Evolutionary conservation across 2,113 vertebrate species (phyloP).

Genomic region (Alligator sinensis): DNA sequence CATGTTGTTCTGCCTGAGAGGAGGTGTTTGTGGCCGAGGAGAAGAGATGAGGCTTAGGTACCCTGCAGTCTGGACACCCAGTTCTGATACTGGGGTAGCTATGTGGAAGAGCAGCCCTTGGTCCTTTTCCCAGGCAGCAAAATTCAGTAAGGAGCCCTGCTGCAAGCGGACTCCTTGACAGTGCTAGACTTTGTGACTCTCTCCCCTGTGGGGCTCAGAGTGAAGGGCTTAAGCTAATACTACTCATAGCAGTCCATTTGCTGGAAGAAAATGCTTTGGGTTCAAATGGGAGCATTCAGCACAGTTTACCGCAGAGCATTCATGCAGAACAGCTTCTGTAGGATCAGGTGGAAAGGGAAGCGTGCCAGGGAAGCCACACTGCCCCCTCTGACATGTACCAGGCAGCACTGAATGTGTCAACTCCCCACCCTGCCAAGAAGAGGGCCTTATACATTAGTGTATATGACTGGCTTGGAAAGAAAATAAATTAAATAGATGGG

Average conservation of each 20-base stretch:
- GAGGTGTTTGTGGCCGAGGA: background rate
- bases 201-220: background rate
- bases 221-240: background rate
- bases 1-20: background rate
- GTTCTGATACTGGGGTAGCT: background rate
- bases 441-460: background rate
- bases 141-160: background rate
- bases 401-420: background rate
- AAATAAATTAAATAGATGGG: background rate
- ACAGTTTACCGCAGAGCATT: background rate
- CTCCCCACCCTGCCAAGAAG: background rate
- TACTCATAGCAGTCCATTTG: background rate
- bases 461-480: background rate
- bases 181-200: background rate
- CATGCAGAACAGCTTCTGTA: background rate
- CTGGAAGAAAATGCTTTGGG: background rate
- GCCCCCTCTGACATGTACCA: background rate
- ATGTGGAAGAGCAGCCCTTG: background rate
- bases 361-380: rapidly evolving
- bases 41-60: background rate
- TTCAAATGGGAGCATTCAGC: background rate
- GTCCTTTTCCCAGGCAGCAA: background rate
- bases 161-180: background rate
- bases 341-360: background rate
- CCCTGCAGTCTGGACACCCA: background rate